Conservation (phyloP, 2,888 invertebrate genomes). For the Himalopsyche japonica region DNA sequence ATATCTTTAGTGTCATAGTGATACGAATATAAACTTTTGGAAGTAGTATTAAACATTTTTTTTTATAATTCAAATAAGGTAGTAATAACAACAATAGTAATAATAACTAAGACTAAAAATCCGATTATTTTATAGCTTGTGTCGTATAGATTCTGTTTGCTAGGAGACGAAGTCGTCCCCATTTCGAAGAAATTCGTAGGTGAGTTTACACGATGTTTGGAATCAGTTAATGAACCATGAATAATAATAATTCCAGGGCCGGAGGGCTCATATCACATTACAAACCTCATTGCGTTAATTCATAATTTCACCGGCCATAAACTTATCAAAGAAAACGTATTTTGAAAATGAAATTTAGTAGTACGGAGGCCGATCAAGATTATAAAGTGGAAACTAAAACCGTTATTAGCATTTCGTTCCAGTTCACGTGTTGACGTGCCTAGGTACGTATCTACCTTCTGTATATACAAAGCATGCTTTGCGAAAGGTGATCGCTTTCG, state of each 20-base stretch:
- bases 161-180: not conserved
- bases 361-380: slow-evolving; percentile 25
- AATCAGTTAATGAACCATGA: not conserved
- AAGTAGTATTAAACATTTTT: too few relatives aligned
- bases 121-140: too few relatives aligned
- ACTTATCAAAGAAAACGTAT: slow-evolving; percentile 26
- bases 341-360: slow-evolving; percentile 21
- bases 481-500: not conserved
- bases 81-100: too few relatives aligned
- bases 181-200: not conserved
- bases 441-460: not conserved
- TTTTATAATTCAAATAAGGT: too few relatives aligned
- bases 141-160: too few relatives aligned
- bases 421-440: slow-evolving; percentile 11
- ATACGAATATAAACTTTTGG: too few relatives aligned
- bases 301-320: slow-evolving; percentile 23
- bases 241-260: not conserved
- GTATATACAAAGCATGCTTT: not conserved
- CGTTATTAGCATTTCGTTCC: slow-evolving; percentile 23
- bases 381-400: slow-evolving; percentile 20
- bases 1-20: too few relatives aligned
- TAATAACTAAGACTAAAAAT: too few relatives aligned
- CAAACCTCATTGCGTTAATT: slow-evolving; percentile 14
- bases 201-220: not conserved
- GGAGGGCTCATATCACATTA: not conserved